Percentiles rank a stretch among this genome's conserved stretches.
Conservation (phyloP, 2,888 invertebrate genomes). For the Stenchaetothrips biformis region DNA sequence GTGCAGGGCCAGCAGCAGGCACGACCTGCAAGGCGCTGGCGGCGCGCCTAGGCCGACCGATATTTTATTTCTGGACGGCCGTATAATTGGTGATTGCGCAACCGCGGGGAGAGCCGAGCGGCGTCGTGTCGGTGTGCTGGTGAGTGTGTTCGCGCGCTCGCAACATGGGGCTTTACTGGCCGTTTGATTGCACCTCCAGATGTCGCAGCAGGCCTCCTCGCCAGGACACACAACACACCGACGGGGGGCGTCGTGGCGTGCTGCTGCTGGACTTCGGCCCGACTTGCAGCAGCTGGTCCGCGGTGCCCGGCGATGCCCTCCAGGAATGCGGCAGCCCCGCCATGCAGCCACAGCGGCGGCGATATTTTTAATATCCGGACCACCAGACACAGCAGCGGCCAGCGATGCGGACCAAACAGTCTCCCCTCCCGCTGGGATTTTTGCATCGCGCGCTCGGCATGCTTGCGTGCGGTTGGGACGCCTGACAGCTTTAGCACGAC, state of each 20-base stretch:
- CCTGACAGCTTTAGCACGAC: no score
- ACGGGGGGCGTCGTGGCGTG: neutral
- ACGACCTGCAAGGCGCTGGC: neutral
- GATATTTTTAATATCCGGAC: constrained; percentile 5
- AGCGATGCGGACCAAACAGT: neutral
- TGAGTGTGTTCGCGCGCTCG: neutral
- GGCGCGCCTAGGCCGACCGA: neutral
- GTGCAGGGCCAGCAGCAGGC: neutral
- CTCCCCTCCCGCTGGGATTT: neutral
- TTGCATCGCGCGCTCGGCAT: no score
- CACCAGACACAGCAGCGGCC: neutral
- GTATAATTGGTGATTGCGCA: constrained; percentile 14
- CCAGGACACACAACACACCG: neutral
- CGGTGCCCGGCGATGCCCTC: neutral
- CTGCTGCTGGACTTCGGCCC: neutral
- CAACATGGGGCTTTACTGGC: neutral
- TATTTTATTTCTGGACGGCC: neutral
- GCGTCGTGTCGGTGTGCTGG: neutral
- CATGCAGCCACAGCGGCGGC: neutral
- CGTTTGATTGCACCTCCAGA: constrained; percentile 15
- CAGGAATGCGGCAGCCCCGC: neutral
- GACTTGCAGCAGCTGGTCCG: neutral
- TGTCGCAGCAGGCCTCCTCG: neutral
- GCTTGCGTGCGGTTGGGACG: no score
- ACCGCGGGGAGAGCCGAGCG: neutral